These are phyloP conservation scores for Drosophila pandora DNA, from an alignment of 1,140 invertebrate species.

Conservation along the genomic window DNA sequence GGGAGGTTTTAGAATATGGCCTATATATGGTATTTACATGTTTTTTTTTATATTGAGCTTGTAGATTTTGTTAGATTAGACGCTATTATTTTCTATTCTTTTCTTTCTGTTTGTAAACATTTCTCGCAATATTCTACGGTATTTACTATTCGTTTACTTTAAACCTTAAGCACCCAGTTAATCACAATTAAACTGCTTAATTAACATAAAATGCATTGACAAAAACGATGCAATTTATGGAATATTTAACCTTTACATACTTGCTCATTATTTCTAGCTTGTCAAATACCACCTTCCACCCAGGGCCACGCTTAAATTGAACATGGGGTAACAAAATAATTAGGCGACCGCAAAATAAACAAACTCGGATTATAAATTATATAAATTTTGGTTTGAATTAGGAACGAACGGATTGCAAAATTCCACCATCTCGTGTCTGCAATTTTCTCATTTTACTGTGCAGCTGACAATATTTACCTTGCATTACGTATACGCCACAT, in stretches of 20 bases:
- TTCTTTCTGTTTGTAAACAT: neutral
- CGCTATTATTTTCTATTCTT: neutral
- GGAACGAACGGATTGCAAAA: neutral
- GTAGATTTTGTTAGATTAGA: too few relatives aligned
- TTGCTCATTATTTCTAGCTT: slow-evolving; percentile 1
- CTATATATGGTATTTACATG: neutral
- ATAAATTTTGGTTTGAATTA: slow-evolving; percentile 40
- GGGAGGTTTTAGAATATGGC: too few relatives aligned
- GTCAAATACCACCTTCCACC: slow-evolving; percentile 1
- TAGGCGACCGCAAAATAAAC: slow-evolving; percentile 54
- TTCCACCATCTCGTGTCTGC: neutral
- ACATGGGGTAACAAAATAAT: slow-evolving; percentile 65
- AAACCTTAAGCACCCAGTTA: slow-evolving; percentile 35
- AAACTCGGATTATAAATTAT: slow-evolving; percentile 55
- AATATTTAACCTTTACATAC: slow-evolving; percentile 17
- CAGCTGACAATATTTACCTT: slow-evolving; percentile 49
- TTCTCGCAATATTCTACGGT: neutral
- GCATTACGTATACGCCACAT: slow-evolving; percentile 56
- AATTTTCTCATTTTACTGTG: neutral
- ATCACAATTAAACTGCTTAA: slow-evolving; percentile 59
- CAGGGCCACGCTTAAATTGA: slow-evolving; percentile 17
- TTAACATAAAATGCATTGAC: slow-evolving; percentile 31
- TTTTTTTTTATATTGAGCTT: neutral
- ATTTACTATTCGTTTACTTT: neutral
- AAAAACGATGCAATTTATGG: slow-evolving; percentile 33